A percentile compares a stretch with the other conserved stretches of the same genome.
Conservation (phyloP, 2,797 vertebrate genomes). For the Sebastes steindachneri region DNA sequence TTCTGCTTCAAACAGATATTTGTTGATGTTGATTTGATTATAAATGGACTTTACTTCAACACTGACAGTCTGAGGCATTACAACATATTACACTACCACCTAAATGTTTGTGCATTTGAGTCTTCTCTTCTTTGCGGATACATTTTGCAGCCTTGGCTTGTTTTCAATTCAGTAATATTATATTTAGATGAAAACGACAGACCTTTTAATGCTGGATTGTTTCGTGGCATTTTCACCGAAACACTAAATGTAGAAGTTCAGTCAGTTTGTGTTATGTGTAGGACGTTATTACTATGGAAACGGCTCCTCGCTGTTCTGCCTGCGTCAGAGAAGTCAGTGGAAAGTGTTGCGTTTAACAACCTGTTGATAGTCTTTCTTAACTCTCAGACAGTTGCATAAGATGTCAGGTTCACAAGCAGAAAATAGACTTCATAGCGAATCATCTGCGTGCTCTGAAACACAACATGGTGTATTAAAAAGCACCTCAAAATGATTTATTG, state of each 20-base stretch:
- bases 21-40: not conserved
- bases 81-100: not conserved
- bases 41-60: not conserved
- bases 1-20: not conserved
- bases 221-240: not conserved
- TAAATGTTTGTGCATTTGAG: not conserved
- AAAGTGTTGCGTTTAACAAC: constrained; percentile 7
- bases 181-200: not conserved
- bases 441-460: not conserved
- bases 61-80: not conserved
- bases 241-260: not conserved
- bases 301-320: constrained; percentile 26
- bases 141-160: not conserved
- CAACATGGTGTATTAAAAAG: not conserved
- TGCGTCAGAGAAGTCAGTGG: not conserved
- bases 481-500: not conserved
- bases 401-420: not conserved
- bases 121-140: not conserved
- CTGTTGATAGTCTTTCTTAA: constrained; percentile 6
- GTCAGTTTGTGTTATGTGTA: constrained; percentile 19
- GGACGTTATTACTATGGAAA: constrained; percentile 59
- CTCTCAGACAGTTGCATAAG: constrained; percentile 12
- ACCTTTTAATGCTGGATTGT: not conserved
- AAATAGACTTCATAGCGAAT: not conserved
- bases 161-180: not conserved